phyloP scores from a whole-genome alignment of 2,113 vertebrate species.

The Antigone vipio region DNA sequence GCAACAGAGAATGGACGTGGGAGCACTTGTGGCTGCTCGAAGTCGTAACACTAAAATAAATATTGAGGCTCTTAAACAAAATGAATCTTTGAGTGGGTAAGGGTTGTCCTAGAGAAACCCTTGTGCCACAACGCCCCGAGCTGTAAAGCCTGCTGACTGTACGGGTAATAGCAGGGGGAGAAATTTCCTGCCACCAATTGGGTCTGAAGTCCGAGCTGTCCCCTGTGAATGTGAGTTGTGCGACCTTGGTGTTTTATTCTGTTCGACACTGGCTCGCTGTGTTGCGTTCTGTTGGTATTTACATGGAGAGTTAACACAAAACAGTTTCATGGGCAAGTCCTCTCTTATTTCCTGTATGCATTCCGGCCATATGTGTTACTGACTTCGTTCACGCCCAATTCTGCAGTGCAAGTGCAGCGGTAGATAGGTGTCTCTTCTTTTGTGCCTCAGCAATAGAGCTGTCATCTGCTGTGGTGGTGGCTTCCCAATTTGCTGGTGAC shows the following conservation, averaged over 20 bases:
- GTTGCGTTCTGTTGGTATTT: fast-evolving
- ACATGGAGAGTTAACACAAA: not conserved
- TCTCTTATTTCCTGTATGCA: not conserved
- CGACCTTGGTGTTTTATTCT: not conserved
- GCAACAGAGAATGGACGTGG: not conserved
- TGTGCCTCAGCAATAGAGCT: not conserved
- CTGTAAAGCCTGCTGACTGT: fast-evolving
- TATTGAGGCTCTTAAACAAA: not conserved
- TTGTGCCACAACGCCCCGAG: not conserved
- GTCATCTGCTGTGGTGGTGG: not conserved
- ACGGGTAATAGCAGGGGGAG: not conserved
- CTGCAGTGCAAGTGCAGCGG: not conserved
- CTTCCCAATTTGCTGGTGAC: fast-evolving
- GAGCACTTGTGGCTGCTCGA: not conserved
- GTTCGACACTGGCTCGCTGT: not conserved
- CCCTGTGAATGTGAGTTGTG: not conserved
- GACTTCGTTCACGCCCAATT: not conserved
- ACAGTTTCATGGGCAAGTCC: not conserved
- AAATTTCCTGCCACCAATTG: not conserved
- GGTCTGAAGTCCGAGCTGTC: not conserved
- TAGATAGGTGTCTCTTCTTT: not conserved
- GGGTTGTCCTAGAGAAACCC: not conserved
- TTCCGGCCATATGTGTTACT: not conserved
- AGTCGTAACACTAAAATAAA: not conserved
- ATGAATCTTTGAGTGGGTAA: not conserved